phyloP scores from a whole-genome alignment of 2,113 vertebrate species.

The Heloderma charlesbogerti region DNA sequence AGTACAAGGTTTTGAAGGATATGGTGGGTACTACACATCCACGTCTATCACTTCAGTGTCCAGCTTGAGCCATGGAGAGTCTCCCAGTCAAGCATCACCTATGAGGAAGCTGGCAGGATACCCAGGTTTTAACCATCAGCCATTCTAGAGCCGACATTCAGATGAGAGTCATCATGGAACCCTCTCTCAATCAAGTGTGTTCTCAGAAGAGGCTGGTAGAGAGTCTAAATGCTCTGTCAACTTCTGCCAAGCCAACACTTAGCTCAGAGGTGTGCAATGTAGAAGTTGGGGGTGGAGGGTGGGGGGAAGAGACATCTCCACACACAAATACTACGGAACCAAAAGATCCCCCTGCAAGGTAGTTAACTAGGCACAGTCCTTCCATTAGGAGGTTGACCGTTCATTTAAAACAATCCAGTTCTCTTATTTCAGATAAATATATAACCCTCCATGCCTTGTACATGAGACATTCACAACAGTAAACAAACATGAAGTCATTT shows the following conservation, averaged over 20 bases:
- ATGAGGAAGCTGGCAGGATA: neutral
- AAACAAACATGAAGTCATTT: conserved; percentile 45
- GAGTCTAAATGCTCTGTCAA: too few relatives aligned
- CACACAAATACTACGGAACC: neutral
- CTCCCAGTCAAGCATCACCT: neutral
- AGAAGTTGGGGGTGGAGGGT: too few relatives aligned
- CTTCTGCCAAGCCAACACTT: neutral
- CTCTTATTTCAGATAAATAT: neutral
- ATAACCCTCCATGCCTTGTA: conserved; percentile 10
- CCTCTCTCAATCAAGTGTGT: neutral
- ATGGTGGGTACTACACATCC: neutral
- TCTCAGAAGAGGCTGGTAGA: neutral
- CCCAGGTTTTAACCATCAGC: neutral
- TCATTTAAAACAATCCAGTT: neutral
- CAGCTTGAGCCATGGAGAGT: neutral
- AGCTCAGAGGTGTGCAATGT: neutral
- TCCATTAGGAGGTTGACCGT: neutral
- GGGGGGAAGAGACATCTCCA: neutral
- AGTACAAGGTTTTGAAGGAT: neutral
- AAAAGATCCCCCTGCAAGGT: neutral
- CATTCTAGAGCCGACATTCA: neutral
- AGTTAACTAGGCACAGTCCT: neutral
- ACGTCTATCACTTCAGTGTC: neutral
- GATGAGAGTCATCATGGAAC: neutral
- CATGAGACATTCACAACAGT: conserved; percentile 20